Evolutionary conservation across 2,888 invertebrate genomes (phyloP), one percentile per base, ranked within the genome.

Genomic region (Chrysopilus asiliformis): DNA sequence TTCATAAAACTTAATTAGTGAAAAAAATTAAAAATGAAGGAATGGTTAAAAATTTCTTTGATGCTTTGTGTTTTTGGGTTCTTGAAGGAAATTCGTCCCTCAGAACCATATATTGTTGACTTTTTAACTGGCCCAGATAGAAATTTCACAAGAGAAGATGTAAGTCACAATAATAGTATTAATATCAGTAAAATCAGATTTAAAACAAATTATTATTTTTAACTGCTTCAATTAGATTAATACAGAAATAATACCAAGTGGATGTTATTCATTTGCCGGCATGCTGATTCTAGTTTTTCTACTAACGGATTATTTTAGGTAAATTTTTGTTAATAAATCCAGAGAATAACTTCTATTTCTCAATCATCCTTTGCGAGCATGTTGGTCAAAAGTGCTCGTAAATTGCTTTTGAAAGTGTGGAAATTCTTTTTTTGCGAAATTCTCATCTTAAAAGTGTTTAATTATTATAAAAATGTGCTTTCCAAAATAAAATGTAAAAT

Each of bases 51-150:
- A 57, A 71, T 80, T 35, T 80, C 81, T 1, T 62, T 79, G 19
- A 58, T 84, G 33, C 62, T 87, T 17, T 83, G 86, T 52, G 64
- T 76, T 25, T 86, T 85, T 54, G 87, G 87, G 6, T 76, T 83
- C 47, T 62, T 87, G 25, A 76, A 86, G 45, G 87, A 89, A 59
- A 76, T 86, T 36, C 68, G 87, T 12, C 87, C 87, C 0, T 84
- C 84, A 0, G 87, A 89, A 52, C 84, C 86, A 0, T 89, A 80
- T 53, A 71, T 89, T 10, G 81, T 82, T 0, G 79, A 85, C 53
- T 87, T 76, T 56, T 63, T 89, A 17, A 67, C 74, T 10, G 82
- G 81, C 39, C 70, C 72, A 48, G 83, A 80, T 76, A 73, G 81
- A 50, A 81, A 87, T 58, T 67, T 87, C 29, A 84, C 84, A 2